Evolutionary conservation across 1,140 invertebrate genomes (phyloP).

Genomic region (Holcopasites calliopsidis): DNA sequence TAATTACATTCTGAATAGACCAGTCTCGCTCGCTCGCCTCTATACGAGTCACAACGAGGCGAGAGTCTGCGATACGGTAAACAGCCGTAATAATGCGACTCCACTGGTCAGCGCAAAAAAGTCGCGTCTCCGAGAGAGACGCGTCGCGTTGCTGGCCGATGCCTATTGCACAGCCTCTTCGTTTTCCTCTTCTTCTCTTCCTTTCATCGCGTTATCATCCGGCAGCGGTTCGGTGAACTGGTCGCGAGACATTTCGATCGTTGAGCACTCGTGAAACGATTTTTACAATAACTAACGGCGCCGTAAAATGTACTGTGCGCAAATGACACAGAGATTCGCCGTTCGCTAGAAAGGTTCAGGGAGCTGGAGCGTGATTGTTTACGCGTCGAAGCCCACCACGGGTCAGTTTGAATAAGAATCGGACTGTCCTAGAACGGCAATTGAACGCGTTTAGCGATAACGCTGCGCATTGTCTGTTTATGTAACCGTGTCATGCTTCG

Average conservation of each 20-base stretch:
- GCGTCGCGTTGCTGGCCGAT: no score
- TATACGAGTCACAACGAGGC: slow-evolving; percentile 53
- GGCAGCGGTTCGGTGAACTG: slow-evolving; percentile 52
- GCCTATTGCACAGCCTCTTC: no score
- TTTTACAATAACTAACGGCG: no score
- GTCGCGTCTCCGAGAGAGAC: slow-evolving; percentile 41
- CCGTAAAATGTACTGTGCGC: no score
- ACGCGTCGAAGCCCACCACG: not conserved
- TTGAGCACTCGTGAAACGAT: no score
- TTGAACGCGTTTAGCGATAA: slow-evolving; percentile 54
- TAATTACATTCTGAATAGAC: slow-evolving; percentile 63
- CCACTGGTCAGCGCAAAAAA: slow-evolving; percentile 42
- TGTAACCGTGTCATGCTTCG: slow-evolving; percentile 33
- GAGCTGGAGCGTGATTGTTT: not conserved
- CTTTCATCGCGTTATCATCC: not conserved
- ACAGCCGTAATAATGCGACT: slow-evolving; percentile 49
- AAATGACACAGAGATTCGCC: not conserved
- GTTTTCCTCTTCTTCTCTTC: no score
- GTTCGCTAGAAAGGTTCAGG: no score
- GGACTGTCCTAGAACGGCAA: slow-evolving; percentile 47
- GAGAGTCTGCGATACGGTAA: slow-evolving; percentile 47
- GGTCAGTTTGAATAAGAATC: slow-evolving; percentile 45
- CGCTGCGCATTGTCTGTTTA: slow-evolving; percentile 37
- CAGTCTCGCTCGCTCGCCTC: slow-evolving; percentile 32
- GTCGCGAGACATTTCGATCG: slow-evolving; percentile 31